phyloP scores from a whole-genome alignment of 2,888 invertebrate genomes.

The Stictocephala bisonia region DNA sequence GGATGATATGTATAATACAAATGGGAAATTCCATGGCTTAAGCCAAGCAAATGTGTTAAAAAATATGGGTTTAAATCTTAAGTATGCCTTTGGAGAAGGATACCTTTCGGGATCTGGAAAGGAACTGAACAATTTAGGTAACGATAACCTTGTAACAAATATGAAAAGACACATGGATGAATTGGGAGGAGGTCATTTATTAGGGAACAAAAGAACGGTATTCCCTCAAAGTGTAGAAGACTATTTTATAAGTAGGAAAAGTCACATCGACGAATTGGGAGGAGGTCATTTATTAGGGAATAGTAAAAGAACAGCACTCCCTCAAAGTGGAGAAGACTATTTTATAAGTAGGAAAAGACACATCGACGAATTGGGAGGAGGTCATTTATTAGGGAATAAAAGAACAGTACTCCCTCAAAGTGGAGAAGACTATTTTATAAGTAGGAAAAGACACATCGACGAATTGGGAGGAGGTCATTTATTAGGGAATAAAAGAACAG shows the following conservation, averaged over 20 bases:
- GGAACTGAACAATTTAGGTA: too few species aligned
- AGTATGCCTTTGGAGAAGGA: too few species aligned
- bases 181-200: slow-evolving; percentile 66
- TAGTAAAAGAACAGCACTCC: too few species aligned
- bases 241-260: slow-evolving; percentile 52
- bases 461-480: slow-evolving; percentile 8
- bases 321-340: too few species aligned
- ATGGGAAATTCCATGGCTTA: too few species aligned
- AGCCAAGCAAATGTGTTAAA: too few species aligned
- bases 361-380: background rate
- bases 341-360: background rate
- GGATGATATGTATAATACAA: too few species aligned
- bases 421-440: slow-evolving; percentile 8
- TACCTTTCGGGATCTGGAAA: too few species aligned
- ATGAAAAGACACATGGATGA: slow-evolving; percentile 66
- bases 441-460: background rate
- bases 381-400: background rate
- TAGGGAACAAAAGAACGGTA: slow-evolving; percentile 67
- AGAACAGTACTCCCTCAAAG: background rate
- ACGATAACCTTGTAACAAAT: too few species aligned
- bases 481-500: background rate
- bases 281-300: slow-evolving; percentile 57
- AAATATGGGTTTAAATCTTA: too few species aligned
- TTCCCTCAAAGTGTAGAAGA: slow-evolving; percentile 65
- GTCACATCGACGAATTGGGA: slow-evolving; percentile 62